Base-by-base conservation (phyloP, 1,140 invertebrate genomes). In the Tetranychus cinnabarinus region DNA sequence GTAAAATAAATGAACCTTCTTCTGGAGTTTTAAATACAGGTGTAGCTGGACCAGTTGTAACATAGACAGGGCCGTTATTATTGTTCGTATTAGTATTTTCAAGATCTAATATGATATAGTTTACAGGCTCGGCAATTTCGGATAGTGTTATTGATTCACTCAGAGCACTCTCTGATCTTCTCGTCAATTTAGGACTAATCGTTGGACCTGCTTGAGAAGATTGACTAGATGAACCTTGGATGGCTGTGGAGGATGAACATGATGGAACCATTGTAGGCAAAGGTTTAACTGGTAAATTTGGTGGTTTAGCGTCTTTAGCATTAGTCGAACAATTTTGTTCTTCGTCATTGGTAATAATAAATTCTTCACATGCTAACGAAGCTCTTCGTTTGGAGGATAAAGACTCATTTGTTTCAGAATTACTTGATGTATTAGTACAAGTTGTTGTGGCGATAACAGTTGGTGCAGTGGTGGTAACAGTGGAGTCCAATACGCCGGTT, bases 81-180 rank as follows among this genome's bases (percentile, higher is more conserved):
- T 34, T 59, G 33, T n/a, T 13, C 6, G 63, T 65, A 60, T 23
- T 34, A 10, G 31, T 62, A 7, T 71, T 69, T 65, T 84, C 80
- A 66, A 86, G 75, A 70, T 87, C 84, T 56, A 87, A 72, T 57
- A 83, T 73, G 8, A 82, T 82, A 71, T 88, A 66, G 39, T 63
- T 66, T 1, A 86, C 79, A 72, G 70, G 65, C 33, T 66, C 58
- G 52, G 64, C 57, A 36, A n/a, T n/a, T 31, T 33, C n/a, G 2
- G 33, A 10, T 12, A 35, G 12, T 46, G 10, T 13, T 8, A 46
- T 2, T 35, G 36, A 47, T 59, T 35, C 33, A 35, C 45, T 59
- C 12, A 39, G 12, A 23, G 15, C 13, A 46, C 36, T 47, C 0
- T 47, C 23, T 13, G 46, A 59, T 48, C 33, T 59, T 46, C 31